Conservation (phyloP, 2,797 vertebrate species). For the Cynodonichthys magdalenae region DNA sequence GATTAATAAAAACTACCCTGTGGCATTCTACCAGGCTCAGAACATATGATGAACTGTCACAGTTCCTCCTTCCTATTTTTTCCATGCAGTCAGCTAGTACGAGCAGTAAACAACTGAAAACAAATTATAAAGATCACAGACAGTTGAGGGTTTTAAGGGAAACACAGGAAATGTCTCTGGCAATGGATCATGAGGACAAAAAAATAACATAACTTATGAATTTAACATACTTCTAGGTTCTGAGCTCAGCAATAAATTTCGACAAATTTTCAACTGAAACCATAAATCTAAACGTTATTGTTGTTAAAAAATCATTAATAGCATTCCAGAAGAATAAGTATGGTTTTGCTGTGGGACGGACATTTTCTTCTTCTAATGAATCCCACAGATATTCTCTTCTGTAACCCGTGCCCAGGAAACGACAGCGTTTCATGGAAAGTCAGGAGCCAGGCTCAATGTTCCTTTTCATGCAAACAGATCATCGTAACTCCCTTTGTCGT, state of each 20-base stretch:
- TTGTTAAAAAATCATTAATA: conserved; percentile 1
- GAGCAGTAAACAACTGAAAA: conserved; percentile 23
- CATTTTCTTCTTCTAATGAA: neutral
- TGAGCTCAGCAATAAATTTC: conserved; percentile 4
- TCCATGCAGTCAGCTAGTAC: neutral
- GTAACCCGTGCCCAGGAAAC: neutral
- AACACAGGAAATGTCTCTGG: conserved; percentile 16
- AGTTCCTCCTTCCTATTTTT: neutral
- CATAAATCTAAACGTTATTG: conserved; percentile 2
- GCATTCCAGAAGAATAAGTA: conserved; percentile 1
- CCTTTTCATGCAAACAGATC: conserved; percentile 29
- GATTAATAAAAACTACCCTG: neutral
- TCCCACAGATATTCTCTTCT: conserved; percentile 4
- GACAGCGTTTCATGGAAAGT: neutral
- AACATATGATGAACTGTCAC: neutral
- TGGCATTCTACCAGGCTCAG: neutral
- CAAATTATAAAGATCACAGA: conserved; percentile 5
- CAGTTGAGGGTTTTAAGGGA: conserved; percentile 8
- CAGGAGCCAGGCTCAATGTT: conserved; percentile 20
- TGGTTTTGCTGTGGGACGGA: conserved; percentile 13
- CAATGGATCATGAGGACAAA: conserved; percentile 11
- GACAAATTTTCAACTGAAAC: conserved; percentile 10
- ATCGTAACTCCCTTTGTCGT: conserved; percentile 18
- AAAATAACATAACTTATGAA: neutral
- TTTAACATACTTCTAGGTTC: conserved; percentile 15